These are phyloP conservation scores for Papilio xuthus DNA, from an alignment of 1,140 invertebrate species.

Conservation along the genomic window DNA sequence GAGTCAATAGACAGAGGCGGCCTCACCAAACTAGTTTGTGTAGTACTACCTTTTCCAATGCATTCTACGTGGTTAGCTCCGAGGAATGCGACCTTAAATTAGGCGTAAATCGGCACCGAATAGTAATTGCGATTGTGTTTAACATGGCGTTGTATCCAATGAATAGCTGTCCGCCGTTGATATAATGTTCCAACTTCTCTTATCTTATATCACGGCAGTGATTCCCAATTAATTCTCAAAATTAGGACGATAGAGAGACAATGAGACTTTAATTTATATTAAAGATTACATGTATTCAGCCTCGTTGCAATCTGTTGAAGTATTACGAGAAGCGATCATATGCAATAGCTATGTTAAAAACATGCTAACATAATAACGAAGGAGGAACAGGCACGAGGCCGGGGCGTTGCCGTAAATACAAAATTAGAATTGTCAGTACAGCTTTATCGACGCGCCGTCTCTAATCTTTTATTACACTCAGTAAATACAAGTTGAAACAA, in stretches of 20 bases:
- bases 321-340: not conserved
- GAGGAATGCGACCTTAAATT: constrained; percentile 51
- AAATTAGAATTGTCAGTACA: constrained; percentile 20
- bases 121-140: not conserved
- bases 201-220: not conserved
- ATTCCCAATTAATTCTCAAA: too few species aligned
- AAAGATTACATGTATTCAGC: not conserved
- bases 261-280: too few species aligned
- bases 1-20: constrained; percentile 58
- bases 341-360: not conserved
- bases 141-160: not conserved
- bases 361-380: constrained; percentile 4
- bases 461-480: not conserved
- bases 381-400: constrained; percentile 19
- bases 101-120: not conserved
- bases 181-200: too few species aligned
- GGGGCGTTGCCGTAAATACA: constrained; percentile 15
- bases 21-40: constrained; percentile 59
- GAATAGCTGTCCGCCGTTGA: too few species aligned
- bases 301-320: not conserved
- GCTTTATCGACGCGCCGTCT: constrained; percentile 3
- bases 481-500: not conserved
- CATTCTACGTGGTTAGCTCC: constrained; percentile 60
- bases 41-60: constrained; percentile 56
- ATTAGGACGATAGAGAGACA: too few species aligned